Base-by-base conservation (phyloP, 2,113 vertebrate genomes). In the Kryptolebias marmoratus region DNA sequence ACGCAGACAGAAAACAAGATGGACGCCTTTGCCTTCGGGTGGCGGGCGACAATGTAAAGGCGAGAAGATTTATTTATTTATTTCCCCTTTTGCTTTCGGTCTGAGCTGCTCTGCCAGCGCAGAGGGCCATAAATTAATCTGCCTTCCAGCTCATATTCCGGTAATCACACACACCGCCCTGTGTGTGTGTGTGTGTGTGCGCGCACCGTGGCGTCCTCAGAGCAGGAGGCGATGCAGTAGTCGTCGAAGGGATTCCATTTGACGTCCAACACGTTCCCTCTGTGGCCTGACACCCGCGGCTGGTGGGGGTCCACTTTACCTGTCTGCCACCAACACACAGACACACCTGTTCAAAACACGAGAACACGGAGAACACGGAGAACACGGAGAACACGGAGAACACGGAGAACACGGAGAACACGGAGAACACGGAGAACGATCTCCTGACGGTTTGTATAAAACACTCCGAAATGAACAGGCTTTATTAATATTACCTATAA, bases 161-260 rank as follows among this genome's bases (percentile, higher is more conserved):
- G n/a, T n/a, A 15, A 68, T 30, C 77, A 53, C 70, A 73, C 61
- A 22, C 22, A 22, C 22, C 22, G 22, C 22, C 22, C 22, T 36
- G 64, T 75, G 68, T 56, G n/a, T 8, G 56, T 48, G 58, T 62
- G 52, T 36, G 45, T 54, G 73, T 83, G 48, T 36, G 32, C n/a
- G 73, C 96, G 93, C 86, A 98, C 97, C 62, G 95, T 95, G 65
- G 94, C 2, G 62, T 98, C 97, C 89, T 98, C 97, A 1, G 97
- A 98, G 89, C 95, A 96, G 0, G 97, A 98, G 30, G 97, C 97
- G 36, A 98, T 96, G 86, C 95, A 93, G 53, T 93, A 96, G 84
- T 98, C 97, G 71, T 97, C 86, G 68, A 98, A 98, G 0, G 97
- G 97, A 77, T 96, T 98, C 97, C 97, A 98, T 79, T 97, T 98